phyloP scores from a whole-genome alignment of 2,113 vertebrate genomes.

The Piprites chloris region DNA sequence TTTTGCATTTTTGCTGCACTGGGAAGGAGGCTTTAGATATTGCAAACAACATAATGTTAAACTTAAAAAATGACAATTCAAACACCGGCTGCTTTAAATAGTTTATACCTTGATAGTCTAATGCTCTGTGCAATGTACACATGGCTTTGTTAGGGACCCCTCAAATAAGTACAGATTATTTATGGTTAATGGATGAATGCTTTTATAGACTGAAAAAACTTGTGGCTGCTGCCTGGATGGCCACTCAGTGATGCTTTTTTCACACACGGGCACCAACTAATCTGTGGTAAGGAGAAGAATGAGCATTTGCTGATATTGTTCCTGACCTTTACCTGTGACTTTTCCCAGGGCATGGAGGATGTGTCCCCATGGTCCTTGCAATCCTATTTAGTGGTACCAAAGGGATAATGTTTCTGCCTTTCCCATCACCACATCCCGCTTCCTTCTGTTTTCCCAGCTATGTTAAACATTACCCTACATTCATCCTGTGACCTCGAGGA shows the following conservation, averaged over 20 bases:
- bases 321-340: neutral
- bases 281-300: neutral
- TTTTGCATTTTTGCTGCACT: slow-evolving; percentile 64
- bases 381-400: neutral
- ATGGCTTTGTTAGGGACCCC: slow-evolving; percentile 6
- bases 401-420: neutral
- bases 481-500: neutral
- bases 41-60: slow-evolving; percentile 59
- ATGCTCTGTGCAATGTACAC: slow-evolving; percentile 38
- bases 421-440: neutral
- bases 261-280: neutral
- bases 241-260: neutral
- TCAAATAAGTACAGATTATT: slow-evolving; percentile 18
- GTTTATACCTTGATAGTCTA: slow-evolving; percentile 56
- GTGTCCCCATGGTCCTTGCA: neutral
- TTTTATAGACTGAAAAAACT: slow-evolving; percentile 2
- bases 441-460: neutral
- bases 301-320: neutral
- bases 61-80: slow-evolving; percentile 63
- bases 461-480: neutral
- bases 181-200: slow-evolving; percentile 10
- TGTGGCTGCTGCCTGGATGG: neutral
- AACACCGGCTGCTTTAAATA: slow-evolving; percentile 61
- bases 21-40: slow-evolving; percentile 57
- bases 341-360: neutral